Evolutionary conservation across 2,113 vertebrate species (phyloP), one percentile per base, ranked within the genome.

Genomic region (Pitta sordida): DNA sequence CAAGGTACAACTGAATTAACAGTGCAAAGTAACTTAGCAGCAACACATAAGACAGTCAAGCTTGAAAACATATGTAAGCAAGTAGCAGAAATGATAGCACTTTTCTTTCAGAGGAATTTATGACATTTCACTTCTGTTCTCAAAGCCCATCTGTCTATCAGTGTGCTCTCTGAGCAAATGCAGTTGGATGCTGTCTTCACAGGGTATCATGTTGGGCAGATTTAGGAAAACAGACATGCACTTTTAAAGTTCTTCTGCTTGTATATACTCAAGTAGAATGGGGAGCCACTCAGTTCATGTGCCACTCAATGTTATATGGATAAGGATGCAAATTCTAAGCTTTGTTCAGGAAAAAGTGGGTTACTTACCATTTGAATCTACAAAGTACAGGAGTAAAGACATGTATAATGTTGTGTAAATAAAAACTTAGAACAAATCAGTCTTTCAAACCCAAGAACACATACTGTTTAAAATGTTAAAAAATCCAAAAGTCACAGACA

Each of bases 131-230:
- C 86, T 96, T 88, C 68, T 68, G 48, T 74, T 83, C 76, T 83
- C 68, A 39, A 55, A 88, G 86, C 83, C 93, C 95, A 94, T 94
- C 95, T 94, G 83, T 81, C 77, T 92, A 59, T 85, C 91, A 92
- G 69, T 13, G 87, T 82, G 74, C 39, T 82, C 84, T 17, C 82
- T 41, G 36, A 84, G 87, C 69, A 89, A 78, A 73, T 10, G 39
- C 44, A 89, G 56, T n/a, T 34, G 34, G 89, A 44, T 59, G 58
- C 62, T 56, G 70, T 75, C 86, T 65, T 86, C 86, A 53, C 82
- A 79, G 64, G 3, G 20, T 4, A 68, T 37, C 22, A 1, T 44
- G 43, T 56, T 86, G 88, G 63, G 48, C 78, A 36, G 41, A 78
- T 41, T 74, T 75, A 56, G 51, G 65, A 94, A 93, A 87, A 91